Evolutionary conservation across 2,797 vertebrate genomes (phyloP), one percentile per base, ranked within the genome.

Genomic region (Oreochromis grahami): DNA sequence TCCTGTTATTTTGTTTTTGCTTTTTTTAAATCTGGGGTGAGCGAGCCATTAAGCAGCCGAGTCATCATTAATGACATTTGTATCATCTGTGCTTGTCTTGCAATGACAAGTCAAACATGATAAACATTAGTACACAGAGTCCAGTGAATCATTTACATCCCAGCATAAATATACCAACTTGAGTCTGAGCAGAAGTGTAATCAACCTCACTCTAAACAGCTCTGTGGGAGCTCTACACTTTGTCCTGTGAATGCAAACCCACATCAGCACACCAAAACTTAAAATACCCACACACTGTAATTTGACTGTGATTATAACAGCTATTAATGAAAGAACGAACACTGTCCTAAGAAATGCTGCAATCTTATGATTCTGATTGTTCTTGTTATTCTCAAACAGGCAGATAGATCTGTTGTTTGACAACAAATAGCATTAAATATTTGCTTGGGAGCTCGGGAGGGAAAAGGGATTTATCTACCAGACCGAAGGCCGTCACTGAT

Each of bases 291-390:
- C 83, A 55, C 72, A 38, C 53, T 70, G 58, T 78, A 82, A 43
- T 65, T 79, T 79, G 82, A 80, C 58, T 85, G 81, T 85, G 77
- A 90, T 86, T 85, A 86, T 82, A 86, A 78, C 78, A 83, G 84
- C 78, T 86, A 87, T 84, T 87, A 91, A 91, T 89, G 4, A 91
- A 90, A 84, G 80, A 93, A 81, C 76, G 55, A 80, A 80, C 68
- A 19, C 34, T 6, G 36, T 78, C 26, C 79, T 41, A 43, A 65
- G 53, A 77, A 55, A 14, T n/a, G 45, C 50, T 55, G 55, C 60
- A 58, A 12, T 52, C 55, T 38, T 29, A 63, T 51, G 38, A 34
- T 32, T 58, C 29, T 58, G 29, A 19, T 58, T 34, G 8, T 4
- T 60, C 15, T 60, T 60, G 9, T 60, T 60, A 34, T 60, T 60